Conservation (phyloP, 2,113 vertebrate species). For the Leiothrix lutea region DNA sequence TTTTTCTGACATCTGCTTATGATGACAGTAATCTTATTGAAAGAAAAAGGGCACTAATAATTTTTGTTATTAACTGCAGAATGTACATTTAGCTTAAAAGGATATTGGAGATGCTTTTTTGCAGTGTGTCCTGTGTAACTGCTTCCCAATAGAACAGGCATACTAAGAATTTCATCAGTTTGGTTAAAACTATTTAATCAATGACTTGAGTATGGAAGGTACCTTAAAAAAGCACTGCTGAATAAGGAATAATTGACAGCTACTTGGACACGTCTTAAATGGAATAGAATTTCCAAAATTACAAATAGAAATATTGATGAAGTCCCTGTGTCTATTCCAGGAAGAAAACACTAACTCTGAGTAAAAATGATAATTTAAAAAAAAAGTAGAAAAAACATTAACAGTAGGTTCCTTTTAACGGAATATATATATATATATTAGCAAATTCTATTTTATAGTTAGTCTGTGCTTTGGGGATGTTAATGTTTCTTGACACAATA, state of each 20-base stretch:
- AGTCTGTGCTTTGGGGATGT: background rate
- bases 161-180: background rate
- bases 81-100: background rate
- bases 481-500: background rate
- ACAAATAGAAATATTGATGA: background rate
- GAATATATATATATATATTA: background rate
- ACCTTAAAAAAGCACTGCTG: background rate
- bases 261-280: background rate
- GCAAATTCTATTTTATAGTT: background rate
- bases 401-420: background rate
- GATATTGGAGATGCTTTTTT: background rate
- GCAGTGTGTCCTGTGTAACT: background rate
- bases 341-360: background rate
- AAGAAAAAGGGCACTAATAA: background rate
- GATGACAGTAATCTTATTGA: background rate
- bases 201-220: background rate
- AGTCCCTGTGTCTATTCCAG: background rate
- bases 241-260: background rate
- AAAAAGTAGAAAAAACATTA: background rate
- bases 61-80: background rate
- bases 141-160: background rate
- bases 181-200: background rate
- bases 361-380: background rate
- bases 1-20: background rate
- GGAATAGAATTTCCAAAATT: background rate